Evolutionary conservation across 2,888 invertebrate genomes (phyloP).

Genomic region (Polymixis flavicincta): DNA sequence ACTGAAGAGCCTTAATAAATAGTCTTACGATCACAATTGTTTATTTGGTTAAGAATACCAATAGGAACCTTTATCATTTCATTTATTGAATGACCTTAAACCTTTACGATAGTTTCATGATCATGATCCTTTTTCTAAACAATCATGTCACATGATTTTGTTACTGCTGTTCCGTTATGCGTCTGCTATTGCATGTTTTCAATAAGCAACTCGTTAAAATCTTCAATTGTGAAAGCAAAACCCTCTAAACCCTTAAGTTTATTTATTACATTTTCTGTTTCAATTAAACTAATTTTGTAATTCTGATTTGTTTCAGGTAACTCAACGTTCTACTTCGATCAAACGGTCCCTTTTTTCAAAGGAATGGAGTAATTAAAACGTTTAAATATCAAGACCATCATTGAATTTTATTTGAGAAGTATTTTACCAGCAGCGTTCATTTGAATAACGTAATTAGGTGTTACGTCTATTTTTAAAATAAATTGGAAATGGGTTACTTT

Average conservation of each 20-base stretch:
- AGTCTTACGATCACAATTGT: neutral
- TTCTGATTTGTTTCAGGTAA: conserved; percentile 68
- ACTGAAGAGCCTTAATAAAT: neutral
- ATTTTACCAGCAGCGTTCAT: conserved; percentile 23
- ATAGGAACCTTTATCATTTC: neutral
- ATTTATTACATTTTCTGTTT: conserved; percentile 49
- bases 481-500: neutral
- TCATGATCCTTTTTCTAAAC: neutral
- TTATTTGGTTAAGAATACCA: neutral
- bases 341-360: conserved; percentile 46
- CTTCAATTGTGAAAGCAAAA: conserved; percentile 13
- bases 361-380: conserved; percentile 51
- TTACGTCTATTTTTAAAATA: conserved; percentile 21
- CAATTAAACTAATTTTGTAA: conserved; percentile 60
- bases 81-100: neutral
- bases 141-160: neutral
- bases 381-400: conserved; percentile 35
- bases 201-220: conserved; percentile 8
- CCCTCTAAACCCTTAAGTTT: conserved; percentile 29
- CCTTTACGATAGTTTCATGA: neutral
- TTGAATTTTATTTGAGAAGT: conserved; percentile 33
- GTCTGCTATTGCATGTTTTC: neutral
- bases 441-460: conserved; percentile 37
- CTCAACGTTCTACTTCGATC: conserved; percentile 46
- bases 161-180: neutral